phyloP scores from a whole-genome alignment of 2,113 vertebrate genomes.

The Xenopus laevis region DNA sequence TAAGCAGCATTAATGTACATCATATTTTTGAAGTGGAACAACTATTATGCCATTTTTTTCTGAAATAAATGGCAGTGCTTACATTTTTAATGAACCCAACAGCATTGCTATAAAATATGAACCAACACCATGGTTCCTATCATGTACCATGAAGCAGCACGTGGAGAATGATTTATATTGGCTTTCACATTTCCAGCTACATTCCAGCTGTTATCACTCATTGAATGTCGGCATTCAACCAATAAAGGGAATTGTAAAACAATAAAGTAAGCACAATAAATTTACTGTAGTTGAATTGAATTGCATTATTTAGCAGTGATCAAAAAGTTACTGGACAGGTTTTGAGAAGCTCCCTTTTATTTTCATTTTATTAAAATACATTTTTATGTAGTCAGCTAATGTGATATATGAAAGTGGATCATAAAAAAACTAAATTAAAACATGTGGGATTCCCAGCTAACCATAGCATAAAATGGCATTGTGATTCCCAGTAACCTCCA shows the following conservation, averaged over 20 bases:
- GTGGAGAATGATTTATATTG: conserved; percentile 34
- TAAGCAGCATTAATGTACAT: background rate
- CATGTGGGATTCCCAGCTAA: too few species aligned
- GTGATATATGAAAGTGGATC: too few species aligned
- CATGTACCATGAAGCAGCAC: conserved; percentile 12
- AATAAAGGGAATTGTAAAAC: conserved; percentile 27
- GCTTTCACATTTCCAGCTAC: background rate
- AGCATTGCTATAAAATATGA: conserved; percentile 37
- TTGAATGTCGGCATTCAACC: conserved; percentile 15
- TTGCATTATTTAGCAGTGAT: conserved; percentile 11
- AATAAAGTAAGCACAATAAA: conserved; percentile 16
- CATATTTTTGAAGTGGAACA: conserved; percentile 21
- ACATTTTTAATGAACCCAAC: conserved; percentile 36
- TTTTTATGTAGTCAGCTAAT: too few species aligned
- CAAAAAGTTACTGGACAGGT: background rate
- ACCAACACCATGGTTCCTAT: conserved; percentile 9
- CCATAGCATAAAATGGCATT: too few species aligned
- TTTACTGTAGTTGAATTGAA: conserved; percentile 14
- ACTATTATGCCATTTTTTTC: conserved; percentile 30
- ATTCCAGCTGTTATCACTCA: conserved; percentile 30
- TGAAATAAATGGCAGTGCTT: conserved; percentile 35
- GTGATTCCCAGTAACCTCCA: too few species aligned
- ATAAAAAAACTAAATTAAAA: too few species aligned
- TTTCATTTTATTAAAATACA: too few species aligned
- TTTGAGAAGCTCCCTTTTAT: too few species aligned